phyloP scores from a whole-genome alignment of 2,113 vertebrate species.

The Pygoscelis antarcticus region DNA sequence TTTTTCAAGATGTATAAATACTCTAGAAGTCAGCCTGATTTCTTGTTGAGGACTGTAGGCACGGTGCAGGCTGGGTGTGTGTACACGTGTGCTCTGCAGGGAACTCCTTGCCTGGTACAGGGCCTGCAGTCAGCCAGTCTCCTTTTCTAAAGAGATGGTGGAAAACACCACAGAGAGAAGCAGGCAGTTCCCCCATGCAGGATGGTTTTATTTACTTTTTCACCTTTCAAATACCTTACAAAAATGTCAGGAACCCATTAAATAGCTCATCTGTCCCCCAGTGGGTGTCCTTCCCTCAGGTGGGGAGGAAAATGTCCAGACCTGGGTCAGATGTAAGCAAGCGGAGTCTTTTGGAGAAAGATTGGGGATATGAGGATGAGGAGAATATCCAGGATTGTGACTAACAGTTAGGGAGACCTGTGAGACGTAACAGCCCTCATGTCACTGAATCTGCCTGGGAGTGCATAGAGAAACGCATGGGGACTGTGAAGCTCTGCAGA shows the following conservation, averaged over 20 bases:
- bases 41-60: background rate
- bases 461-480: background rate
- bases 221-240: background rate
- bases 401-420: background rate
- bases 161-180: background rate
- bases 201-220: background rate
- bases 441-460: background rate
- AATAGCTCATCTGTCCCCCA: background rate
- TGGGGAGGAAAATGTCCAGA: background rate
- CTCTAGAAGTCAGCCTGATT: constrained; percentile 13
- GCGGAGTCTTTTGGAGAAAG: background rate
- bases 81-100: constrained; percentile 3
- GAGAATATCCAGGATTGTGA: background rate
- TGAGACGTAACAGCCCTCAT: background rate
- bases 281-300: background rate
- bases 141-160: background rate
- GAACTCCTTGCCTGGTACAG: background rate
- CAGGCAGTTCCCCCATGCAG: background rate
- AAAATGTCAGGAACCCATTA: background rate
- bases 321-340: background rate
- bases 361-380: background rate
- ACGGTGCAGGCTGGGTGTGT: background rate
- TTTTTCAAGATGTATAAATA: constrained; percentile 60
- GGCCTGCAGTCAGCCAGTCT: background rate
- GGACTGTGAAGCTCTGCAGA: background rate